Base-by-base conservation (phyloP, 1,140 invertebrate species). In the Bombus pyrosoma region DNA sequence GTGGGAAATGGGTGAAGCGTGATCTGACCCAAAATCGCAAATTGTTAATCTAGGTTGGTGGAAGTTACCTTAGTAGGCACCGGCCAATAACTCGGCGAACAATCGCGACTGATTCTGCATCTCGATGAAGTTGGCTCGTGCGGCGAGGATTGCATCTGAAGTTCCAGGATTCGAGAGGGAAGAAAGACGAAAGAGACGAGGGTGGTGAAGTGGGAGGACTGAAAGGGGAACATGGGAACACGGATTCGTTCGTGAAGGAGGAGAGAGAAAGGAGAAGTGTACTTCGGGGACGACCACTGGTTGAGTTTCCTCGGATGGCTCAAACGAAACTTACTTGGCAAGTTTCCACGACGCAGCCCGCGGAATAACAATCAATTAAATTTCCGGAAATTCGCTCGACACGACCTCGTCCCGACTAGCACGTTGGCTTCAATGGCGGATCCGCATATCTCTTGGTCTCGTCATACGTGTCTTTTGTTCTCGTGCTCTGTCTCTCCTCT, bases 301-400 rank as follows among this genome's bases (percentile, higher is more conserved):
- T 89, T 85, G 83, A 87, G 87, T 89, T 85, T 85, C 81, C 69
- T 78, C 74, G 68, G 68, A 83, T 74, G 77, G 53, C 62, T 86
- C 81, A 72, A 84, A 87, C 86, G 86, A 86, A 83, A 92, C 86
- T 91, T 88, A 83, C 77, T 86, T 72, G 73, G 76, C 83, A 83
- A 86, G 84, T 81, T 87, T 89, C 83, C 81, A 81, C 73, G 80
- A 53, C 64, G 74, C 47, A 75, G 43, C 74, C 75, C 79, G 47
- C 81, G 81, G 87, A 87, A 89, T 89, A 89, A 86, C 87, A 89
- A 92, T 92, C 86, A 91, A 91, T 91, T 87, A 89, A 86, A 91
- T 91, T 82, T 72, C 79, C 64, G 72, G 76, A 83, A 87, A 85
- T 85, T 88, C 82, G 57, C 66, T n/a, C 53, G 39, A 32, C 77